Evolutionary conservation across 2,113 vertebrate species (phyloP).

Genomic region (Tympanuchus pallidicinctus): DNA sequence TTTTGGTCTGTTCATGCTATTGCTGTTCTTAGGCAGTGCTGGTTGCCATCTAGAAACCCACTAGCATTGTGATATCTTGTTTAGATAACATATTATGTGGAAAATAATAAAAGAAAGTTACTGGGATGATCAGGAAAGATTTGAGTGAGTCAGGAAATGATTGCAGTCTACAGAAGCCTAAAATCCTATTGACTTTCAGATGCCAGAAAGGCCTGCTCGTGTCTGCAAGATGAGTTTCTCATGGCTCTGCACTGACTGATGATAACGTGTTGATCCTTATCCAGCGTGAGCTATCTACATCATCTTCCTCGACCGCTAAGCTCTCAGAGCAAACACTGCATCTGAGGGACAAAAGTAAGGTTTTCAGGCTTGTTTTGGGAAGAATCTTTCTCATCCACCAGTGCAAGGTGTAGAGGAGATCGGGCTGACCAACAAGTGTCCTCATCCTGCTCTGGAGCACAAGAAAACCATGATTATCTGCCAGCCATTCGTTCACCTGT

Average conservation of each 20-base stretch:
- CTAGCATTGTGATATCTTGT: neutral
- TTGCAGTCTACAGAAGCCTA: neutral
- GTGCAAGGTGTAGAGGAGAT: neutral
- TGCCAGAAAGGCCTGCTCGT: neutral
- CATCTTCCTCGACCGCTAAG: neutral
- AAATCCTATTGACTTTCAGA: neutral
- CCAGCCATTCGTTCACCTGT: rapidly evolving
- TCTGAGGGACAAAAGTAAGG: rapidly evolving
- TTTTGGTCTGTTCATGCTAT: neutral
- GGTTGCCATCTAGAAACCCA: neutral
- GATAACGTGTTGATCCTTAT: conserved; percentile 4
- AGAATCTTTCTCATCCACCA: neutral
- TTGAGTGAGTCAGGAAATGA: neutral
- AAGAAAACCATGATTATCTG: neutral
- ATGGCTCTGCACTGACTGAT: neutral
- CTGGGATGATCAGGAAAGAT: neutral
- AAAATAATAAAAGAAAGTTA: neutral
- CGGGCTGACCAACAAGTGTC: neutral
- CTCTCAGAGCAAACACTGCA: neutral
- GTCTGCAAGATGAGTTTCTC: conserved; percentile 1
- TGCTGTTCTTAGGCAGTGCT: neutral
- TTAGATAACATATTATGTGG: neutral
- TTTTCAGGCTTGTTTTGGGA: neutral
- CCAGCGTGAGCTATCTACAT: neutral
- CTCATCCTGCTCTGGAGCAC: neutral